phyloP scores from a whole-genome alignment of 2,113 vertebrate species.

The Chauna torquata region DNA sequence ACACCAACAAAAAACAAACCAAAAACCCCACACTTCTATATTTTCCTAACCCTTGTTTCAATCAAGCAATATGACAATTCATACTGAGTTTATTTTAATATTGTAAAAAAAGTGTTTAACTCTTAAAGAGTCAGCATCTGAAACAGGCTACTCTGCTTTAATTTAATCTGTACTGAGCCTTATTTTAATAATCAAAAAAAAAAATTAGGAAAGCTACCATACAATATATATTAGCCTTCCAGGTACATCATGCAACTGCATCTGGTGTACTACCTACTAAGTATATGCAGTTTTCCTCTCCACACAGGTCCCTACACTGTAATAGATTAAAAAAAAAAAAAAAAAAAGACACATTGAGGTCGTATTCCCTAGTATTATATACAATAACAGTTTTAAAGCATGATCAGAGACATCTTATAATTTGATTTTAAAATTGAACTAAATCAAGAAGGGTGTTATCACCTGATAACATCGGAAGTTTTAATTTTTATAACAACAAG shows the following conservation, averaged over 20 bases:
- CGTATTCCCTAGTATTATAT: neutral
- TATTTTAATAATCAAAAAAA: neutral
- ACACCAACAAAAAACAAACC: neutral
- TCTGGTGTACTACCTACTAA: neutral
- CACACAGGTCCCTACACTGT: neutral
- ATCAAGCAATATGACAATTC: neutral
- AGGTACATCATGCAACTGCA: neutral
- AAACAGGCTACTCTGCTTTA: neutral
- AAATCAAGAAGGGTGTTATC: neutral
- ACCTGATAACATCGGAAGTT: neutral
- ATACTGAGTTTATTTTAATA: neutral
- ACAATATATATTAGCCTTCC: neutral
- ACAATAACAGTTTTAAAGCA: neutral
- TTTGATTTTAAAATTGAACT: neutral
- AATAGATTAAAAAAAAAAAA: neutral
- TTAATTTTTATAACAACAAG: neutral
- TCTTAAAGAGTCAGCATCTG: neutral
- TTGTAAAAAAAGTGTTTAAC: neutral
- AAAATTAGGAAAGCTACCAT: neutral
- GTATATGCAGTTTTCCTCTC: neutral
- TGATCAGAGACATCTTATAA: neutral
- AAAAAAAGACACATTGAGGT: neutral
- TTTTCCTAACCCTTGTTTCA: neutral
- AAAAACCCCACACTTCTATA: neutral
- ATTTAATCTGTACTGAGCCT: neutral